Evolutionary conservation across 2,113 vertebrate species (phyloP).

Genomic region (Chaetops frenatus): DNA sequence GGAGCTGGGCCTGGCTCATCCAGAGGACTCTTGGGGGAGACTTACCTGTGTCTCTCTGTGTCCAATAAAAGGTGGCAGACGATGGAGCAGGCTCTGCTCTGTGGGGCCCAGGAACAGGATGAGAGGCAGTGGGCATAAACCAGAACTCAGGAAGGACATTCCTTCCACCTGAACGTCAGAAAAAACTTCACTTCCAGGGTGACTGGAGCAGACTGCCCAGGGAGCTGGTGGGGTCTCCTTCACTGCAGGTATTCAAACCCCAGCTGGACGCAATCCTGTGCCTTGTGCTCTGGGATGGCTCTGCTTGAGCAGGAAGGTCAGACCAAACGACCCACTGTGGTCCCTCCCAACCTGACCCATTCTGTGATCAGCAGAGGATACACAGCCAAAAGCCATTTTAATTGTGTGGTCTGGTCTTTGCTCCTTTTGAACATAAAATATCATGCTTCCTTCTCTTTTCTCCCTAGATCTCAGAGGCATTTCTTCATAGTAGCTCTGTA

Average conservation of each 20-base stretch:
- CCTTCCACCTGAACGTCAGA: not conserved
- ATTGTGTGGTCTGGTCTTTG: not conserved
- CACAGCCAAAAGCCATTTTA: not conserved
- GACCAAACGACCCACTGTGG: too few species aligned
- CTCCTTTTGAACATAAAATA: not conserved
- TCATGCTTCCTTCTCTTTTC: not conserved
- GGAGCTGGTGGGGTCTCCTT: fast-evolving
- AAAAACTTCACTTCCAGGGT: not conserved
- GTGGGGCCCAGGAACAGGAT: not conserved
- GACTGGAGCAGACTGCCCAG: not conserved
- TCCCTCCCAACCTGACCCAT: not conserved
- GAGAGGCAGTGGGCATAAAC: not conserved
- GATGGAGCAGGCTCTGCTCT: not conserved
- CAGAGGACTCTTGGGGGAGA: not conserved
- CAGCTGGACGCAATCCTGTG: not conserved
- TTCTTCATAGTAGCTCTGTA: not conserved
- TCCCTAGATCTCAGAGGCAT: not conserved
- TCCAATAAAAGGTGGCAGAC: not conserved
- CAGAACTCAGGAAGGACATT: too few species aligned
- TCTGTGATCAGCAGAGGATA: not conserved
- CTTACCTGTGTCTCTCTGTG: not conserved
- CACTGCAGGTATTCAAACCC: too few species aligned
- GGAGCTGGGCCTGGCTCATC: not conserved
- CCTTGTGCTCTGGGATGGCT: too few species aligned
- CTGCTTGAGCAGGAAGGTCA: not conserved